phyloP scores from a whole-genome alignment of 2,113 vertebrate species.

The Oxyruncus cristatus region DNA sequence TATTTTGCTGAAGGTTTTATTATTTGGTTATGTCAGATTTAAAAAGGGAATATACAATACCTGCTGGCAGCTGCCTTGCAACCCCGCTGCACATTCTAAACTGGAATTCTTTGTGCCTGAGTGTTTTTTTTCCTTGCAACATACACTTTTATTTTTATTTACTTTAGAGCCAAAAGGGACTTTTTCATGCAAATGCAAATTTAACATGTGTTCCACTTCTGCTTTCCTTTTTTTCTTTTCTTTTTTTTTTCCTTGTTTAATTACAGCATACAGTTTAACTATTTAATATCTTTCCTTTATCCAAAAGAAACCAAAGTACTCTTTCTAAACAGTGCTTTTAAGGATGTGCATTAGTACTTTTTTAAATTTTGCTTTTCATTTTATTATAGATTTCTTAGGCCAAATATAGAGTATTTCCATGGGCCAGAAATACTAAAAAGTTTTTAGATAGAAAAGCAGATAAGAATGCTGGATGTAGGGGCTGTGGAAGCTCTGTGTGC shows the following conservation, averaged over 20 bases:
- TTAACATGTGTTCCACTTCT: background rate
- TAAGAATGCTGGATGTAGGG: background rate
- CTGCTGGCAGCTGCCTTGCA: background rate
- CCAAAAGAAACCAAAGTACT: background rate
- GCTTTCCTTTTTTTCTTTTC: background rate
- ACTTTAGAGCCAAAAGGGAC: background rate
- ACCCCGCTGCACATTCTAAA: background rate
- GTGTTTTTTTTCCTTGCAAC: background rate
- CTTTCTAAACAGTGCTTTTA: background rate
- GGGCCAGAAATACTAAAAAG: background rate
- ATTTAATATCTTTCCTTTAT: background rate
- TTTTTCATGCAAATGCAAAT: background rate
- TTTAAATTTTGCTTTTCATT: background rate
- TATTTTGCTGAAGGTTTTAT: conserved; percentile 17
- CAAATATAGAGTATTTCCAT: background rate
- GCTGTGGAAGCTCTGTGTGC: background rate
- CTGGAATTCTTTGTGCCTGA: background rate
- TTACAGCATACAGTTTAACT: background rate
- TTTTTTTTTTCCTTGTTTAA: accelerated
- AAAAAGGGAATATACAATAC: background rate
- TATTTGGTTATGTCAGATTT: background rate
- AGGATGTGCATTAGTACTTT: background rate
- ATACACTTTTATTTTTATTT: background rate
- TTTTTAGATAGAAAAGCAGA: background rate
- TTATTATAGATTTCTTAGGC: background rate